A percentile compares a stretch with the other conserved stretches of the same genome.
phyloP scores from a whole-genome alignment of 2,888 invertebrate genomes.

The Eulithis prunata region DNA sequence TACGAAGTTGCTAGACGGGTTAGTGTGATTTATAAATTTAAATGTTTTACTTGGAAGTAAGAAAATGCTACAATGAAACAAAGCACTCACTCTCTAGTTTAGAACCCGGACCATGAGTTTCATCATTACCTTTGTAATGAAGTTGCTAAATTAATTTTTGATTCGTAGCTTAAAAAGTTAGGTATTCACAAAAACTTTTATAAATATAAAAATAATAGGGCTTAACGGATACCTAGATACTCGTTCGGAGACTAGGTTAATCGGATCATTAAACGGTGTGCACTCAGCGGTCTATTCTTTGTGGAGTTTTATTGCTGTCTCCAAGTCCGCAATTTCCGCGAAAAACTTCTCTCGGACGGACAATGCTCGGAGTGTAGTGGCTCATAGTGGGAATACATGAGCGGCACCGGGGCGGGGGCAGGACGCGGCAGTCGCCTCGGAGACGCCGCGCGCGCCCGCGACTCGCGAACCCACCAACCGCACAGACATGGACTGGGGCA shows the following conservation, averaged over 20 bases:
- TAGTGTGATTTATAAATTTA: conserved; percentile 20
- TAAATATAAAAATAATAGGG: no score
- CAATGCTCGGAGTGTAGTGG: conserved; percentile 59
- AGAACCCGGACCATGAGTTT: neutral
- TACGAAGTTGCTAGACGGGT: conserved; percentile 7
- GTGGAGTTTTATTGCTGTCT: conserved; percentile 40
- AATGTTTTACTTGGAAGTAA: conserved; percentile 2
- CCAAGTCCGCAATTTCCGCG: conserved; percentile 53
- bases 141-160: neutral
- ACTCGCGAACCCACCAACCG: conserved; percentile 55
- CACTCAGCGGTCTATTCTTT: conserved; percentile 38
- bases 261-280: conserved; percentile 36
- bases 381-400: conserved; percentile 64
- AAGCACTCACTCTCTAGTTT: neutral
- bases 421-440: conserved; percentile 79
- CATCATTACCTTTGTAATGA: neutral
- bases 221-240: neutral
- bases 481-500: conserved; percentile 81
- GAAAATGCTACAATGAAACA: neutral
- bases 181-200: neutral
- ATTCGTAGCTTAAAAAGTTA: neutral
- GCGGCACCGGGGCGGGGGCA: conserved; percentile 72
- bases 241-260: conserved; percentile 37
- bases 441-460: conserved; percentile 79
- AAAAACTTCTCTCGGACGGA: conserved; percentile 55